Conservation (phyloP, 2,888 invertebrate genomes). For the Linhomoeus sp. region DNA sequence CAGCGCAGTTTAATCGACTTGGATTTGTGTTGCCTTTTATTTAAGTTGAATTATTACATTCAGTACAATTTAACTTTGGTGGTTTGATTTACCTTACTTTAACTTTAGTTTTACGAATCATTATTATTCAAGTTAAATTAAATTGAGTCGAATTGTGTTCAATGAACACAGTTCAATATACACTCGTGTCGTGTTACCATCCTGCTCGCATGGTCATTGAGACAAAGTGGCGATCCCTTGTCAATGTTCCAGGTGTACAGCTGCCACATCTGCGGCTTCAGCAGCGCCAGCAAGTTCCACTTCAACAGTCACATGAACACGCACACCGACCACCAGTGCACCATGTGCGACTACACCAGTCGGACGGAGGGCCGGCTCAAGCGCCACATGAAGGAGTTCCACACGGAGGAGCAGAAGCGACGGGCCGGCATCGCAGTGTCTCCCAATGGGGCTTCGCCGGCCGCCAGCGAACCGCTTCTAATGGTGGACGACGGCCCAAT, state of each 20-base stretch:
- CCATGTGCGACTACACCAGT: constrained; percentile 38
- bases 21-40: no score
- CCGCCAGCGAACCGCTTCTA: background rate
- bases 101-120: no score
- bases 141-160: no score
- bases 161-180: no score
- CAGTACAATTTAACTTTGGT: no score
- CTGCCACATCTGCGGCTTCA: constrained; percentile 33
- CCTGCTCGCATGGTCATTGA: no score
- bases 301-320: constrained; percentile 39
- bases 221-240: no score
- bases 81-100: no score
- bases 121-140: no score
- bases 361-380: constrained; percentile 36
- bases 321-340: constrained; percentile 38
- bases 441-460: constrained; percentile 10
- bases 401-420: constrained; percentile 29
- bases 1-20: no score
- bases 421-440: constrained; percentile 17
- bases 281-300: constrained; percentile 30
- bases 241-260: constrained; percentile 19
- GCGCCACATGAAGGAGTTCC: constrained; percentile 37
- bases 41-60: no score
- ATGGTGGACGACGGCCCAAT: background rate
- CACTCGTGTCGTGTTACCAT: no score